Evolutionary conservation across 2,888 invertebrate species (phyloP).

Genomic region (Dascillus cervinus): DNA sequence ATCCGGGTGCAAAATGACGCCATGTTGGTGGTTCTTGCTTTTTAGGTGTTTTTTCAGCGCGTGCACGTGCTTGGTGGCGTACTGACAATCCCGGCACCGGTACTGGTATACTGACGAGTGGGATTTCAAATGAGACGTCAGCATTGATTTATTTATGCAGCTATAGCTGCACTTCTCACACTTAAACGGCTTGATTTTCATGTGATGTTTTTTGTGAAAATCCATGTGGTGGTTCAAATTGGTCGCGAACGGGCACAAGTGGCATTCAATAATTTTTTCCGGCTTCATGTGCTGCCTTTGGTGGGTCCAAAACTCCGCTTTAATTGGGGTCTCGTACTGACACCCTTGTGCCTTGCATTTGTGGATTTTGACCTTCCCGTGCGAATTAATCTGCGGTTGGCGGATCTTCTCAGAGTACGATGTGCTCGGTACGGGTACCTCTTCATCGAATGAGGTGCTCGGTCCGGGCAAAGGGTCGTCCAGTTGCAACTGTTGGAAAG

Average conservation of each 20-base stretch:
- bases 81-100: conserved; percentile 86
- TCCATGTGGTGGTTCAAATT: conserved; percentile 98
- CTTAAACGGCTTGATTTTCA: conserved; percentile 91
- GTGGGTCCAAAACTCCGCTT: conserved; percentile 92
- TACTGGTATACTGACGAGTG: conserved; percentile 91
- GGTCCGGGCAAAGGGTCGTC: too few species aligned
- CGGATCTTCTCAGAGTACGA: too few species aligned
- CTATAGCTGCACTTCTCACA: conserved; percentile 83
- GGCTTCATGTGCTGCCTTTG: conserved; percentile 83
- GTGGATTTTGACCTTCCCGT: conserved; percentile 81
- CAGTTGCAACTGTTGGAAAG: too few species aligned
- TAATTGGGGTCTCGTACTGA: conserved; percentile 73
- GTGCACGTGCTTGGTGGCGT: conserved; percentile 97
- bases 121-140: conserved; percentile 95
- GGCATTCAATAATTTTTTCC: conserved; percentile 85
- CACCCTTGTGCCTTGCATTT: conserved; percentile 96
- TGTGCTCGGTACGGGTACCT: too few species aligned
- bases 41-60: conserved; percentile 90
- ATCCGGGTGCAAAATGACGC: conserved; percentile 81
- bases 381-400: conserved; percentile 63
- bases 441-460: too few species aligned
- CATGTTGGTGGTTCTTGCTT: conserved; percentile 86
- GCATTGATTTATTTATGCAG: conserved; percentile 98
- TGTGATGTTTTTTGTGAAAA: conserved; percentile 92
- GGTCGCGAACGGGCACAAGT: conserved; percentile 93